A percentile compares a stretch with the other conserved stretches of the same genome.
Conservation (phyloP, 2,888 invertebrate species). For the Andrena bucephala region DNA sequence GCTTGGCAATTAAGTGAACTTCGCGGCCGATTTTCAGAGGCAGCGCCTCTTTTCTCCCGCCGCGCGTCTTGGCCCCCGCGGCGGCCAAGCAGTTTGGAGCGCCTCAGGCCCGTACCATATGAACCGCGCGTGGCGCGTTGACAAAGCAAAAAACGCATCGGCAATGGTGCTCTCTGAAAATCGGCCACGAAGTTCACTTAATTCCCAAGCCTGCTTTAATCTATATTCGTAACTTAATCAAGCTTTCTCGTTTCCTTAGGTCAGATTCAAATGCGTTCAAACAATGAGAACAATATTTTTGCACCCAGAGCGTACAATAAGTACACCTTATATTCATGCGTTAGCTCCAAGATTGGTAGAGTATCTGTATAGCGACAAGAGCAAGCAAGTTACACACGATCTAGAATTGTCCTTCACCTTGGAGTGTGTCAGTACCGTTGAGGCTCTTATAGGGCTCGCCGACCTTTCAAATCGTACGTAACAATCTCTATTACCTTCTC, state of each 20-base stretch:
- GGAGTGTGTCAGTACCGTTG: slow-evolving; percentile 91
- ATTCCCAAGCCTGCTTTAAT: not conserved
- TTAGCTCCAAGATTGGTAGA: slow-evolving; percentile 92
- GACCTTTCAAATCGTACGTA: slow-evolving; percentile 92
- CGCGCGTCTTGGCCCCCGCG: no score
- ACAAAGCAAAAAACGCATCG: no score
- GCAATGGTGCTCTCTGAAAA: no score
- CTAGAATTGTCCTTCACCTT: slow-evolving; percentile 90
- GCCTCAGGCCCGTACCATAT: no score
- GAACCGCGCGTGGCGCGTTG: no score
- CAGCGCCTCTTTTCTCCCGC: no score
- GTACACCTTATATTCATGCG: slow-evolving; percentile 93
- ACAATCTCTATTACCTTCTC: not conserved
- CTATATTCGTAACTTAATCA: slow-evolving; percentile 21
- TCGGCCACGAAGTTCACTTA: no score
- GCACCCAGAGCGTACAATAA: slow-evolving; percentile 89
- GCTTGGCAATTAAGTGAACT: no score
- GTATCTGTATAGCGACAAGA: slow-evolving; percentile 89
- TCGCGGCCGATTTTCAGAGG: no score
- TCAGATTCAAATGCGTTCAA: slow-evolving; percentile 92
- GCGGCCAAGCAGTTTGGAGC: no score
- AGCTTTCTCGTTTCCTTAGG: slow-evolving; percentile 83
- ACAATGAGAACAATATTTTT: slow-evolving; percentile 92
- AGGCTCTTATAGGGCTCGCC: slow-evolving; percentile 90
- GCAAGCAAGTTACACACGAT: slow-evolving; percentile 88